A percentile compares a stretch with the other conserved stretches of the same genome.
phyloP scores from a whole-genome alignment of 2,797 vertebrate genomes.

The Sebastiscus albofasciatus region DNA sequence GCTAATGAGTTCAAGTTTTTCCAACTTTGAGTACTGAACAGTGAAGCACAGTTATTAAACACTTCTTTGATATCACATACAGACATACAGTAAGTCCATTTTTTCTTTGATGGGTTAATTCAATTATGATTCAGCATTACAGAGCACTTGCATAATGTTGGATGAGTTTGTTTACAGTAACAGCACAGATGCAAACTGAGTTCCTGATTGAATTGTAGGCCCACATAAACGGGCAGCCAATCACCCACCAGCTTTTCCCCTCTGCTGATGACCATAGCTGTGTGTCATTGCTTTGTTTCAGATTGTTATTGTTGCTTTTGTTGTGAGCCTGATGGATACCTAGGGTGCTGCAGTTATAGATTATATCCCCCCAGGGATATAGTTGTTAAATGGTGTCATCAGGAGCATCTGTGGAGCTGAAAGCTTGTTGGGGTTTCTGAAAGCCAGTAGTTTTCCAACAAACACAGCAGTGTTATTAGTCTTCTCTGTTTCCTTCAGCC shows the following conservation, averaged over 20 bases:
- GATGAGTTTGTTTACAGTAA: constrained; percentile 24
- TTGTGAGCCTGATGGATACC: constrained; percentile 30
- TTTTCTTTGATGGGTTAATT: neutral
- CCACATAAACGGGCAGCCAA: constrained; percentile 14
- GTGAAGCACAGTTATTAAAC: neutral
- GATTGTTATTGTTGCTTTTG: constrained; percentile 44
- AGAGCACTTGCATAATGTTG: neutral
- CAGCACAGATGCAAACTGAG: constrained; percentile 27
- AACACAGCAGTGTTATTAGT: constrained; percentile 29
- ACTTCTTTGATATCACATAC: neutral
- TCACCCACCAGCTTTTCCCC: constrained; percentile 5
- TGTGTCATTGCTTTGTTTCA: constrained; percentile 51
- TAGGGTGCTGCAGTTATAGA: constrained; percentile 35
- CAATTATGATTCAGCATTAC: neutral
- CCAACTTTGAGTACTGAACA: neutral
- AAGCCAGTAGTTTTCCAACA: constrained; percentile 16
- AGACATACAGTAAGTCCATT: neutral
- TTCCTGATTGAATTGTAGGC: constrained; percentile 50
- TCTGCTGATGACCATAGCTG: constrained; percentile 32
- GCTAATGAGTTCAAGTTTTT: constrained; percentile 7
- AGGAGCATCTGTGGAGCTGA: constrained; percentile 44
- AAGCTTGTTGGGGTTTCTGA: constrained; percentile 11
- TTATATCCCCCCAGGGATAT: constrained; percentile 34
- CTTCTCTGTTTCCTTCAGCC: constrained; percentile 20
- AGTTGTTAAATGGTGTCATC: constrained; percentile 48